Evolutionary conservation across 2,113 vertebrate species (phyloP), one percentile per base, ranked within the genome.

Genomic region (Aphelocoma coerulescens): DNA sequence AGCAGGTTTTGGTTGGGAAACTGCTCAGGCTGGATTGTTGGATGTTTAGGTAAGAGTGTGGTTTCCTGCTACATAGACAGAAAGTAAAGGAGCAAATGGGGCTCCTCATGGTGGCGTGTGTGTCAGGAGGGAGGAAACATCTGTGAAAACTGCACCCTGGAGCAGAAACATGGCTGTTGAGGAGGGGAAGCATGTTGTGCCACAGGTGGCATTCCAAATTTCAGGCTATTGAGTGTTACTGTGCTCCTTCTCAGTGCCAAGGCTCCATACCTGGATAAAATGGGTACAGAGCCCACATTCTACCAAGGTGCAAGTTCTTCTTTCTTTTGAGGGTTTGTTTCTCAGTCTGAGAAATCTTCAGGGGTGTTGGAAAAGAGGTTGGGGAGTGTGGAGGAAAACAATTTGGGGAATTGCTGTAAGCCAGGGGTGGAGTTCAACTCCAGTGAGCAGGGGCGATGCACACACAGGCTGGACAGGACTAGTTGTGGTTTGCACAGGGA

Each of bases 41-140:
- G 58, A 72, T 87, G 32, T 81, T 77, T 78, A 88, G 88, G 37
- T 93, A 75, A 83, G 83, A 94, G 35, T 68, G 44, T 78, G 35
- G 30, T 61, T 97, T 93, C 77, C 87, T 88, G 33, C 48, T 95
- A 11, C 2, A 23, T 22, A 82, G 57, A 22, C n/a, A 66, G 83
- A 88, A 72, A 83, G 69, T 49, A 59, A 59, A 85, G 43, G 74
- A 81, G 39, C 24, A 78, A 33, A 28, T 32, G 27, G 13, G 30
- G 41, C 43, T 65, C 32, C 62, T 75, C 1, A 0, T 85, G 59
- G 35, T 32, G 1, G 0, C 58, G 19, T 1, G 6, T 46, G 16
- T 67, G 54, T 80, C 55, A 48, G 54, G 67, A 82, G 52, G 43
- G 75, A 83, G 62, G 44, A 93, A 68, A 27, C 10, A 14, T 52